Percentiles rank a stretch among this genome's conserved stretches.
Evolutionary conservation across 2,797 vertebrate species (phyloP).

Genomic region (Pelobates cultripes): DNA sequence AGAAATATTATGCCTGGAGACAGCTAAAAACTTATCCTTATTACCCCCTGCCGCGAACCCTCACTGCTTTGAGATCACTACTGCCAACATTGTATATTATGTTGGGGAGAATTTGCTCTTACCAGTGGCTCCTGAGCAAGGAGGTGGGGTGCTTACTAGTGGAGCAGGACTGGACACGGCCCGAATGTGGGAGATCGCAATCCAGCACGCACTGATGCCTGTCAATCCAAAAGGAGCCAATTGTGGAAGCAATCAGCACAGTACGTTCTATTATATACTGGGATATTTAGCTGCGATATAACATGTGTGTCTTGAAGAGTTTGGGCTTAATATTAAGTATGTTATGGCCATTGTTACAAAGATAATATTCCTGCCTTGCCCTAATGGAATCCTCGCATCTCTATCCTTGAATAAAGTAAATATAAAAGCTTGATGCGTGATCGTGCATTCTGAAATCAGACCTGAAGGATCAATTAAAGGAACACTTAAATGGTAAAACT

Average conservation of each 20-base stretch:
- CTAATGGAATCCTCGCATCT: no score
- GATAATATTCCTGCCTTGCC: no score
- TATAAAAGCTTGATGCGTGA: no score
- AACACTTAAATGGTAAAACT: no score
- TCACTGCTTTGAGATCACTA: constrained; percentile 95
- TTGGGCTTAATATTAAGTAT: no score
- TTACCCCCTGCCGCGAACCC: constrained; percentile 83
- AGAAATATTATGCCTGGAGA: constrained; percentile 90
- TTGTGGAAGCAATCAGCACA: constrained; percentile 80
- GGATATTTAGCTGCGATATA: no score
- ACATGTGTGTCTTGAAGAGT: no score
- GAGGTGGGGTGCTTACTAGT: constrained; percentile 78
- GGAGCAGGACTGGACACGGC: constrained; percentile 87
- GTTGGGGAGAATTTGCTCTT: constrained; percentile 86
- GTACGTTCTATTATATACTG: constrained; percentile 70
- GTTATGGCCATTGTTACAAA: no score
- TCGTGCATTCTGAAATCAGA: no score
- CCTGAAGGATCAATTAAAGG: no score
- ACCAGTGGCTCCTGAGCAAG: constrained; percentile 66
- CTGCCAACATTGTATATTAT: constrained; percentile 87
- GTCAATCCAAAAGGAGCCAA: constrained; percentile 88
- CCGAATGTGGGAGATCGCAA: constrained; percentile 94
- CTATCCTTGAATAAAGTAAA: no score
- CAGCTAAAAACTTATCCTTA: constrained; percentile 81
- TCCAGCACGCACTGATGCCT: constrained; percentile 94